Evolutionary conservation across 2,797 vertebrate species (phyloP), one percentile per base, ranked within the genome.

Genomic region (Myotis myotis): DNA sequence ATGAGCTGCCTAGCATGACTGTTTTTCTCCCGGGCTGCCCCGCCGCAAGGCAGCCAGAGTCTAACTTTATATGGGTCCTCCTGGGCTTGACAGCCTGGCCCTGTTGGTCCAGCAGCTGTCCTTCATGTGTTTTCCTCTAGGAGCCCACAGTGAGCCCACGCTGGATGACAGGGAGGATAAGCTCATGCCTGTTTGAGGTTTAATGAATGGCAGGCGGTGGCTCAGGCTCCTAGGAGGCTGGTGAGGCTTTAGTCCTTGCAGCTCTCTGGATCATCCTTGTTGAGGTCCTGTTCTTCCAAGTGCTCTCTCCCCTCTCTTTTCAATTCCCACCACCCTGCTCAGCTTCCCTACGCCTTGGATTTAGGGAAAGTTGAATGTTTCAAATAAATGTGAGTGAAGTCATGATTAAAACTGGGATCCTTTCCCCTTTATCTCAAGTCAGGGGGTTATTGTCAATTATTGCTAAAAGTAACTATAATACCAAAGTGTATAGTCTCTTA

Each of bases 341-440:
- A 55, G 8, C 3, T 36, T 19, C 1, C 16, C 7, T 91, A 5
- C 49, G 17, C 9, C 6, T 12, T 72, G 20, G 38, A 38, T 55
- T 62, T 55, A 72, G 28, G 5, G 30, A 57, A 30, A 12, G 11
- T 62, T 64, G 13, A 38, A 57, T 75, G 5, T 74, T 88, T 80
- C 38, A 85, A 79, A 70, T 72, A 92, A 79, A 22, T 57, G 8
- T 71, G 22, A 89, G 25, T 79, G 17, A 81, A 78, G 55, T 74
- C 62, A 62, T 60, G 7, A 57, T n/a, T 64, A 41, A 70, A 19
- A 80, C 11, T 47, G 36, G 55, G 25, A 25, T 51, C 57, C 38
- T 87, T 85, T 81, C 66, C 6, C 93, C 12, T 91, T 88, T 89
- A 78, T 30, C 11, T 76, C 81, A 51, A 78, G 10, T 79, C 33